These are phyloP conservation scores for Epirrhoe tristata DNA, from an alignment of 2,888 invertebrate species.

Conservation along the genomic window DNA sequence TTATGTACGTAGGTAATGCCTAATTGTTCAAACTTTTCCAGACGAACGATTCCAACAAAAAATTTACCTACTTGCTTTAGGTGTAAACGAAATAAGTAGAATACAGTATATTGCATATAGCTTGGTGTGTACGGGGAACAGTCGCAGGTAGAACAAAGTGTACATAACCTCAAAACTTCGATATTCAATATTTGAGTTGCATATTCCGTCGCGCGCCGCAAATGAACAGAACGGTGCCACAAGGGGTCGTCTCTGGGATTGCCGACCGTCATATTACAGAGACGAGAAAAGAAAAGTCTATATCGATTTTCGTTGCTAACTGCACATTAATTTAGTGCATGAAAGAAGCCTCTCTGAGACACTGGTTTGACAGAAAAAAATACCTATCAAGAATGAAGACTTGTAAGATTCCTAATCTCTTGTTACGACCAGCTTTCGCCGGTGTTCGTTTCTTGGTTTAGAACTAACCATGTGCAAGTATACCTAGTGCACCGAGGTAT, in stretches of 20 bases:
- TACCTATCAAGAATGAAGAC: too few relatives aligned
- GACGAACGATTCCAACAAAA: too few relatives aligned
- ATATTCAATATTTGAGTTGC: constrained; percentile 20
- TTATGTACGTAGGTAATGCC: too few relatives aligned
- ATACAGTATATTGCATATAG: too few relatives aligned
- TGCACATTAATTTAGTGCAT: too few relatives aligned
- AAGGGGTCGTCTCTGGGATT: neutral
- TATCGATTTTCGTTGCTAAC: too few relatives aligned
- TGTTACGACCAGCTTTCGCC: neutral
- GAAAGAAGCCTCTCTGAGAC: too few relatives aligned
- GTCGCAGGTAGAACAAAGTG: neutral
- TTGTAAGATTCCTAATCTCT: too few relatives aligned
- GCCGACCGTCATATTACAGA: neutral
- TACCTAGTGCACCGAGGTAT: neutral
- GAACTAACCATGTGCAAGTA: neutral
- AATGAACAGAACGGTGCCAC: constrained; percentile 9
- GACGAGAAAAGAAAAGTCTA: neutral
- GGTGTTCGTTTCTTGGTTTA: neutral
- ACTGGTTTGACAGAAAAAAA: too few relatives aligned
- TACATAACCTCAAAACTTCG: constrained; percentile 7
- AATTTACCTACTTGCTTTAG: too few relatives aligned
- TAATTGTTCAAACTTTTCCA: too few relatives aligned
- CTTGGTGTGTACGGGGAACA: neutral
- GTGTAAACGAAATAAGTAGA: too few relatives aligned
- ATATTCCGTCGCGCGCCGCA: constrained; percentile 10